These are phyloP conservation scores for Sebastes elongatus DNA, from an alignment of 2,797 vertebrate species.

Conservation along the genomic window DNA sequence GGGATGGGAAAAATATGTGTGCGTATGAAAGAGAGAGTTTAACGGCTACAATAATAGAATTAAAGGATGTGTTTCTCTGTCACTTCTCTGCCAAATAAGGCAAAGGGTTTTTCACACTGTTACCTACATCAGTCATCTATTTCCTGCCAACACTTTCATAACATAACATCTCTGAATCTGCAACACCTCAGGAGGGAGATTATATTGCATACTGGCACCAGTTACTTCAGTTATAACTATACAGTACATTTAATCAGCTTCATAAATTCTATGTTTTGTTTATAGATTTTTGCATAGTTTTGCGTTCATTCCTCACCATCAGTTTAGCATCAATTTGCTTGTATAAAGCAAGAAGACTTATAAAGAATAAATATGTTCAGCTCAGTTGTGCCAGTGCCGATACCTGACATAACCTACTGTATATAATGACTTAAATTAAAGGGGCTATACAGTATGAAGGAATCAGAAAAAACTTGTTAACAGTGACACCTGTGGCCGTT, in stretches of 20 bases:
- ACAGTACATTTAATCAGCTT: neutral
- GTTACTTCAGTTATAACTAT: neutral
- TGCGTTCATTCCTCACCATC: neutral
- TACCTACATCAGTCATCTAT: neutral
- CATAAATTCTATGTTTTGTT: neutral
- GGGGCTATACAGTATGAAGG: too few species aligned
- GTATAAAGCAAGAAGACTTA: neutral
- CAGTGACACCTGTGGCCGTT: too few species aligned
- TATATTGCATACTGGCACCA: neutral
- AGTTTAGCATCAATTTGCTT: neutral
- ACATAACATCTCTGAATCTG: constrained; percentile 4
- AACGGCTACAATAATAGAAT: constrained; percentile 38
- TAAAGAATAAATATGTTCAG: neutral
- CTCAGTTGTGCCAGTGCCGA: too few species aligned
- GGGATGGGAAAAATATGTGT: constrained; percentile 15
- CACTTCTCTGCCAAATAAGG: constrained; percentile 41
- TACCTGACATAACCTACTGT: too few species aligned
- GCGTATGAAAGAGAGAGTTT: neutral
- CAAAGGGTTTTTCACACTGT: constrained; percentile 17
- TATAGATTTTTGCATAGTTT: neutral
- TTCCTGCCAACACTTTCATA: constrained; percentile 15
- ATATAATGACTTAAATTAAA: neutral
- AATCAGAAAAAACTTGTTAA: too few species aligned
- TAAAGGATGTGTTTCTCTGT: constrained; percentile 19
- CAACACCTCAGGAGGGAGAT: neutral